These are phyloP conservation scores for Proisotoma minuta DNA, from an alignment of 2,888 invertebrate genomes.

Conservation along the genomic window DNA sequence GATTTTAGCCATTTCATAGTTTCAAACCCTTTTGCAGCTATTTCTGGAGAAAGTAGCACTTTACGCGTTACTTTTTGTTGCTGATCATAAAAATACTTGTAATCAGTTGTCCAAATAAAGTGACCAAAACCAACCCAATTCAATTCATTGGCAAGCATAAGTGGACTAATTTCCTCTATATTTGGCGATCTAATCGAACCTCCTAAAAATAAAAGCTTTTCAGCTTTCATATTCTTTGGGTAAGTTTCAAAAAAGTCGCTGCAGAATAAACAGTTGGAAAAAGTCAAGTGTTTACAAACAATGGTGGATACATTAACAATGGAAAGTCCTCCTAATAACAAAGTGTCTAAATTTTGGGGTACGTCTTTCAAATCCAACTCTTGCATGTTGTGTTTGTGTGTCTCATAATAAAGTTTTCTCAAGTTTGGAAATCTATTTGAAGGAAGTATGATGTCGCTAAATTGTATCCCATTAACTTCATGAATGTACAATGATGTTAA, in stretches of 20 bases:
- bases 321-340: background rate
- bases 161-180: background rate
- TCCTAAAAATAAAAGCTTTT: background rate
- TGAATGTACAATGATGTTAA: background rate
- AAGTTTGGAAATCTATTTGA: background rate
- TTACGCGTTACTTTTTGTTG: background rate
- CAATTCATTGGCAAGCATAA: background rate
- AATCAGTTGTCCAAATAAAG: background rate
- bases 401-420: background rate
- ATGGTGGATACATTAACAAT: background rate
- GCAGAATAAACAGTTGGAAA: background rate
- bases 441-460: background rate
- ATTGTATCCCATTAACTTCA: background rate
- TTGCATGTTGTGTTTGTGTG: background rate
- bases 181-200: background rate
- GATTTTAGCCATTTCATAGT: background rate
- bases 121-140: background rate
- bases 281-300: background rate
- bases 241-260: background rate
- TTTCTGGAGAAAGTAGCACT: background rate
- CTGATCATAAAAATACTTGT: background rate
- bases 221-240: background rate
- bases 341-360: background rate
- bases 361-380: background rate
- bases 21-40: background rate